Evolutionary conservation across 1,140 invertebrate species (phyloP), one percentile per base, ranked within the genome.

Genomic region (Spodoptera frugiperda): DNA sequence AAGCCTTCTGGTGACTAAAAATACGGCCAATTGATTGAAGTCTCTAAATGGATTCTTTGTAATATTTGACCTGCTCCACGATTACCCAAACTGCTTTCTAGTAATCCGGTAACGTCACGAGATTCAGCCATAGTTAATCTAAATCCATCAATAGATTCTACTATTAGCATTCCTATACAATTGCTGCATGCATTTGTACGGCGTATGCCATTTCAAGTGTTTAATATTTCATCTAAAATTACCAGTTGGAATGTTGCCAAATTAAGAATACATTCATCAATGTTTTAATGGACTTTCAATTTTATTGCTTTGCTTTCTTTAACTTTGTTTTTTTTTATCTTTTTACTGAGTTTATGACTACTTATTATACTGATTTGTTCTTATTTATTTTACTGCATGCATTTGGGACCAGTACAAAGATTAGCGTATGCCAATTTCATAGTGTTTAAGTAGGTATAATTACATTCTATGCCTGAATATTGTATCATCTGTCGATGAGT

Each of bases 221-320:
- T 4, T 10, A 14, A 1, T 67, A 19, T 44, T 25, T 48, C 6
- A 39, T 25, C 44, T 67, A 49, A 67, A 49, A 67, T 67, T 67
- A 67, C 12, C 63, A 1, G 19, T 67, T 67, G 63, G 44, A 65
- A 6, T 49, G 4, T 21, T 0, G 17, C 44, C 44, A 67, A 49
- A 67, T 3, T 14, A 11, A 65, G 15, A 3, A 11, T 59, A 5
- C 44, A 25, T 67, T 49, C 17, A 67, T 25, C 46, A 44, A 48
- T 65, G 9, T 53, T 53, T 53, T 19, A 17, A 8, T 53, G 3
- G 33, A 39, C 51, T 53, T 19, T 10, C 9, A 19, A 9, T 53
- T 10, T 53, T 53, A 53, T 9, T 53, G 51, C 15, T 17, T 53
- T 53, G 51, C n/a, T 53, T 19, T 53, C 10, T 19, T 53, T 9